Percentiles rank a stretch among this genome's conserved stretches.
Evolutionary conservation across 2,113 vertebrate genomes (phyloP).

Genomic region (Corvus cornix): DNA sequence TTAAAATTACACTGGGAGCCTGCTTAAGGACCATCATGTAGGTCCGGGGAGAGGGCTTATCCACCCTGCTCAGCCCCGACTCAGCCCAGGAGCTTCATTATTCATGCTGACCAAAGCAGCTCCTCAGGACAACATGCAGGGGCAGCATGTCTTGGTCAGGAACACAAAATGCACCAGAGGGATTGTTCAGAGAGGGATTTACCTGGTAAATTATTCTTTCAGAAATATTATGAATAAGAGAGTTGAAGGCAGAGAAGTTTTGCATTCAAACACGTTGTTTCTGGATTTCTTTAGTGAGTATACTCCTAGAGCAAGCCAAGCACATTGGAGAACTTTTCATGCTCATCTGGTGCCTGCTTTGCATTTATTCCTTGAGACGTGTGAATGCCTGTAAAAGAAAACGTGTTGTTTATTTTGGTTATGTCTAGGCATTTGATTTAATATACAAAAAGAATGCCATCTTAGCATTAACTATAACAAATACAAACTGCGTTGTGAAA

Average conservation of each 20-base stretch:
- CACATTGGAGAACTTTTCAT: neutral
- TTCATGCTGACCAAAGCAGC: neutral
- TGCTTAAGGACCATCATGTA: neutral
- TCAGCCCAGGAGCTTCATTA: neutral
- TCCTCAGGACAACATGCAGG: neutral
- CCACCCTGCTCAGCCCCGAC: neutral
- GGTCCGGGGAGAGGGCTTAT: neutral
- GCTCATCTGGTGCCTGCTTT: neutral
- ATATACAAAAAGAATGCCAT: neutral
- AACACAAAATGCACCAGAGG: neutral
- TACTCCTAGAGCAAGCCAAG: neutral
- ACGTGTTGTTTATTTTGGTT: neutral
- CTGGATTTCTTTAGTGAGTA: neutral
- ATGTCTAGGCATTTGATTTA: neutral
- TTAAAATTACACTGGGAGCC: neutral
- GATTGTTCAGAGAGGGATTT: neutral
- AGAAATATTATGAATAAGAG: neutral
- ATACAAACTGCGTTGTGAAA: neutral
- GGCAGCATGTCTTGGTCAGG: neutral
- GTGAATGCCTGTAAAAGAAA: neutral
- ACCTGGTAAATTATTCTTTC: neutral
- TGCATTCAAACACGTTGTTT: neutral
- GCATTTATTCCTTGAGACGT: neutral
- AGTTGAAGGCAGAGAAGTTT: neutral
- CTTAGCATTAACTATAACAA: neutral